These are phyloP conservation scores for Nycticorax nycticorax DNA, from an alignment of 2,113 vertebrate species.

Conservation along the genomic window DNA sequence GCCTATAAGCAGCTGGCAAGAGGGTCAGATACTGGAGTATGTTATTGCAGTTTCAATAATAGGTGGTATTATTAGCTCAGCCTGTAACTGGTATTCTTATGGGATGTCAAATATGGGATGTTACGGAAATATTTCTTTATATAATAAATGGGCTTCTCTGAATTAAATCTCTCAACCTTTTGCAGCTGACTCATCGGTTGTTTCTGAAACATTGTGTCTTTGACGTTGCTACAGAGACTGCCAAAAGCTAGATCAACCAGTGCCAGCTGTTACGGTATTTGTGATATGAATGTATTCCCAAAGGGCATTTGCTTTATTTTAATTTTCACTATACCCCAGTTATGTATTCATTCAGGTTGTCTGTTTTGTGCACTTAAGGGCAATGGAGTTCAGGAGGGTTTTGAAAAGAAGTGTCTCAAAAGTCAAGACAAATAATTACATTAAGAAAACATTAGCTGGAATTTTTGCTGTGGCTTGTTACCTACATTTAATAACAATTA, in stretches of 20 bases:
- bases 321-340: constrained; percentile 39
- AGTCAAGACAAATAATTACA: constrained; percentile 3
- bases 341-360: neutral
- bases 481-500: neutral
- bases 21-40: neutral
- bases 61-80: constrained; percentile 17
- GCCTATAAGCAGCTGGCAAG: neutral
- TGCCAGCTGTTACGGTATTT: constrained; percentile 2
- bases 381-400: neutral
- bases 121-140: constrained; percentile 45
- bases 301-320: constrained; percentile 14
- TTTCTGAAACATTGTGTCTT: constrained; percentile 28
- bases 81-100: neutral
- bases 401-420: constrained; percentile 40
- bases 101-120: neutral
- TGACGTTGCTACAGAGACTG: neutral
- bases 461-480: neutral
- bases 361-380: neutral
- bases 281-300: neutral
- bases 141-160: neutral
- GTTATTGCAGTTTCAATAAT: neutral
- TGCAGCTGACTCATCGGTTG: constrained; percentile 32
- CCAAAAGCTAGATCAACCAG: neutral
- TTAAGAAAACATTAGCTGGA: neutral
- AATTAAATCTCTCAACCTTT: neutral